These are phyloP conservation scores for Heterodera filipjevi DNA, from an alignment of 2,888 invertebrate genomes.

Conservation along the genomic window DNA sequence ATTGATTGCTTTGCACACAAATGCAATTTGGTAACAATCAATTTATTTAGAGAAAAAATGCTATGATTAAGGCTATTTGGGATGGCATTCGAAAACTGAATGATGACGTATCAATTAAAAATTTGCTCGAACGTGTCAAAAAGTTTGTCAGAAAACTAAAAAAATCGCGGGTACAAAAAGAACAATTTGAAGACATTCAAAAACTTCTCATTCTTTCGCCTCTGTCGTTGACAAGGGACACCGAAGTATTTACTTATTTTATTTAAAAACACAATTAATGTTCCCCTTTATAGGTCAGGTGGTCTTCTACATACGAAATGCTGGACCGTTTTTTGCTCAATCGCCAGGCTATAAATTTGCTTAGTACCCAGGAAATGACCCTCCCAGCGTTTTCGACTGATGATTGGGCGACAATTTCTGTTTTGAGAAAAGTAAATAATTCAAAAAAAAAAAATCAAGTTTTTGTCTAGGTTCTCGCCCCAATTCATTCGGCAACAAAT, in stretches of 20 bases:
- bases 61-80: slow-evolving; percentile 11
- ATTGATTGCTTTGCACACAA: background rate
- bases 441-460: background rate
- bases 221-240: background rate
- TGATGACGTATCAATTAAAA: slow-evolving; percentile 9
- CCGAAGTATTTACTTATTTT: background rate
- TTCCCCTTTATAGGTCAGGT: background rate
- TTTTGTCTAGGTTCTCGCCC: background rate
- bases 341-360: background rate
- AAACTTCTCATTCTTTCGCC: background rate
- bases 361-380: background rate
- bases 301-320: slow-evolving; percentile 6
- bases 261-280: background rate
- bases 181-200: slow-evolving; percentile 11
- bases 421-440: background rate
- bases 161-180: slow-evolving; percentile 1
- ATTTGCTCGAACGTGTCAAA: background rate
- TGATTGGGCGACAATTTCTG: background rate
- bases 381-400: background rate
- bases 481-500: slow-evolving; percentile 4
- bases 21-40: background rate
- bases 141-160: slow-evolving; percentile 14
- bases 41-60: background rate
- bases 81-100: slow-evolving; percentile 12
- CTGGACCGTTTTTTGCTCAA: slow-evolving; percentile 1